Evolutionary conservation across 2,888 invertebrate genomes (phyloP).

Genomic region (Eudemis profundana): DNA sequence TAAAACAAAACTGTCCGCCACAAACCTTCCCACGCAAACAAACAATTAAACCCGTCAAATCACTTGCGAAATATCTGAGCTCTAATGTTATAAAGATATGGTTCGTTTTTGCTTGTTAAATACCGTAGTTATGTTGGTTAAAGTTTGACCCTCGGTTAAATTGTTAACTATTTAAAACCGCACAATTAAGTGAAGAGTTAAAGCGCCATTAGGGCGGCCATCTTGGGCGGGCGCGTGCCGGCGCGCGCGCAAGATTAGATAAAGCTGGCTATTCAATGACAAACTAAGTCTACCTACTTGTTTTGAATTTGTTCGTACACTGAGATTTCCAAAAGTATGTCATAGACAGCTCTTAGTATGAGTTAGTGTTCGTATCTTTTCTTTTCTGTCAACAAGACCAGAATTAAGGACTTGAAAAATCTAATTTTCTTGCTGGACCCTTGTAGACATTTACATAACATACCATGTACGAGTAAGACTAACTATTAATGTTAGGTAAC

Average conservation of each 20-base stretch:
- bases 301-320: too few species aligned
- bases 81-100: neutral
- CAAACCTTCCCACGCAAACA: constrained; percentile 33
- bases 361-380: too few species aligned
- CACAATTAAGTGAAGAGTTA: constrained; percentile 40
- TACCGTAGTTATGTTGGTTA: constrained; percentile 9
- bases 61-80: neutral
- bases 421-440: too few species aligned
- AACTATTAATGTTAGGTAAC: too few species aligned
- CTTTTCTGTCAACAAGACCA: too few species aligned
- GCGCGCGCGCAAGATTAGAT: constrained; percentile 25
- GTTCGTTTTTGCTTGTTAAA: neutral
- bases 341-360: too few species aligned
- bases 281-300: constrained; percentile 2
- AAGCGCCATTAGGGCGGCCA: constrained; percentile 39
- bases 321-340: too few species aligned
- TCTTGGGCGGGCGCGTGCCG: constrained; percentile 35
- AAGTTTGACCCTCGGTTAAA: constrained; percentile 18
- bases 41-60: constrained; percentile 3
- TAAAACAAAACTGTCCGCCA: constrained; percentile 7
- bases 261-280: constrained; percentile 17
- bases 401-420: too few species aligned
- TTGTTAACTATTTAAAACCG: constrained; percentile 26
- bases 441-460: too few species aligned
- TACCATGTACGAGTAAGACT: too few species aligned